phyloP scores from a whole-genome alignment of 2,797 vertebrate species.

The Orestias chungarensis region DNA sequence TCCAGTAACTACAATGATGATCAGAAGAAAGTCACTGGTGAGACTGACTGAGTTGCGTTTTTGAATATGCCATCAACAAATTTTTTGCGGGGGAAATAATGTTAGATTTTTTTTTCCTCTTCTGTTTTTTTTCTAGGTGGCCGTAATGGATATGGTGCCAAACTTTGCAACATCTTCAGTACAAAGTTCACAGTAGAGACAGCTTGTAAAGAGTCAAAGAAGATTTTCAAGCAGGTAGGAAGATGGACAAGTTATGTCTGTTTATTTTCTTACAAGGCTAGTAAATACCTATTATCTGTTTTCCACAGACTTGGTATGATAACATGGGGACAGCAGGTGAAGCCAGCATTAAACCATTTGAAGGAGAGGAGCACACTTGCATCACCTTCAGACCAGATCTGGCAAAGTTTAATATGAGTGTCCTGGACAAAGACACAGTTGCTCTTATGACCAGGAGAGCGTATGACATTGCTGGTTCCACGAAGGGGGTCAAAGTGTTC shows the following conservation, averaged over 20 bases:
- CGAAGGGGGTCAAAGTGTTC: conserved; percentile 90
- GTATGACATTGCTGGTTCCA: conserved; percentile 93
- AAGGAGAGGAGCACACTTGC: conserved; percentile 92
- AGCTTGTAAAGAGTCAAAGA: conserved; percentile 89
- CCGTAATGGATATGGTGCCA: conserved; percentile 97
- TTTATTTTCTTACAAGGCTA: neutral
- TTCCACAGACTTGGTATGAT: conserved; percentile 89
- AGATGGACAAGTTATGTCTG: accelerated
- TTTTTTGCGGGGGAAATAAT: neutral
- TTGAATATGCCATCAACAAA: neutral
- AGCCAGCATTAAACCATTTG: conserved; percentile 83
- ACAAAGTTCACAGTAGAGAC: conserved; percentile 97
- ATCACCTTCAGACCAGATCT: conserved; percentile 96
- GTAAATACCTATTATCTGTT: conserved; percentile 2
- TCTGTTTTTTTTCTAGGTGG: conserved; percentile 84
- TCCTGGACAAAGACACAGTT: conserved; percentile 92
- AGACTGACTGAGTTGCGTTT: neutral
- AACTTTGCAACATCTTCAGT: conserved; percentile 99
- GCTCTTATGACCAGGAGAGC: conserved; percentile 95
- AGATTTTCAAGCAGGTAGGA: conserved; percentile 90
- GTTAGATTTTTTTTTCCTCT: neutral
- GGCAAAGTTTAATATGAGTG: conserved; percentile 94
- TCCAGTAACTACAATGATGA: conserved; percentile 98
- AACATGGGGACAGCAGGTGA: conserved; percentile 91
- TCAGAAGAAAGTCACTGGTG: conserved; percentile 96